Base-by-base conservation (phyloP, 2,113 vertebrate genomes). In the Gymnogyps californianus region DNA sequence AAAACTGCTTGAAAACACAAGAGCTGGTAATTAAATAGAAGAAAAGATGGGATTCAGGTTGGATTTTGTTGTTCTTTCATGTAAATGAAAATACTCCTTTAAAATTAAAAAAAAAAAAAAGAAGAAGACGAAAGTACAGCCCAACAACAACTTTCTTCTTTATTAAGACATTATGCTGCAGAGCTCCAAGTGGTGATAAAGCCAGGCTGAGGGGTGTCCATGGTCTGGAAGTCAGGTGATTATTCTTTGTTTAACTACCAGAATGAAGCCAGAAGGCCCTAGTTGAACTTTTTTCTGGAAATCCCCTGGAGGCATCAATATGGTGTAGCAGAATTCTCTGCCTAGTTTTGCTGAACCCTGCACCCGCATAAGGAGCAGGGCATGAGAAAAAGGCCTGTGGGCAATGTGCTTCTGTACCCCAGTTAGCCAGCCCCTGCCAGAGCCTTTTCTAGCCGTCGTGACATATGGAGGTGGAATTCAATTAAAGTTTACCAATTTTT, bases 231-330 rank as follows among this genome's bases (percentile, higher is more conserved):
- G 11, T 34, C 55, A 34, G 47, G 57, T 57, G 64, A 54, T 77
- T 84, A 26, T 83, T 78, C 49, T 52, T 26, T 93, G 75, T 86
- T 92, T 89, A 96, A 78, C 51, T 47, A 83, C 55, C 42, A 80
- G 46, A 92, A 83, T 31, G 46, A 91, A 86, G 46, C 38, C 64
- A 85, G 85, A 80, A 94, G 59, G 59, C 17, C 57, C 62, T 58
- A 70, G 46, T 0, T 84, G 57, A 91, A 24, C 29, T 82, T 47
- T 77, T n/a, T 22, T 25, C n/a, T 83, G 44, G 21, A 75, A 89
- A 91, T 78, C 38, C 52, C 77, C 66, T 76, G 69, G 36, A 89
- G 89, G 80, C 61, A 57, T 78, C 89, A 92, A 87, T 90, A 82
- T 87, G 89, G 58, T 72, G 18, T 18, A 81, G 46, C 67, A 86